Conservation (phyloP, 2,888 invertebrate genomes). For the Carabus problematicus region DNA sequence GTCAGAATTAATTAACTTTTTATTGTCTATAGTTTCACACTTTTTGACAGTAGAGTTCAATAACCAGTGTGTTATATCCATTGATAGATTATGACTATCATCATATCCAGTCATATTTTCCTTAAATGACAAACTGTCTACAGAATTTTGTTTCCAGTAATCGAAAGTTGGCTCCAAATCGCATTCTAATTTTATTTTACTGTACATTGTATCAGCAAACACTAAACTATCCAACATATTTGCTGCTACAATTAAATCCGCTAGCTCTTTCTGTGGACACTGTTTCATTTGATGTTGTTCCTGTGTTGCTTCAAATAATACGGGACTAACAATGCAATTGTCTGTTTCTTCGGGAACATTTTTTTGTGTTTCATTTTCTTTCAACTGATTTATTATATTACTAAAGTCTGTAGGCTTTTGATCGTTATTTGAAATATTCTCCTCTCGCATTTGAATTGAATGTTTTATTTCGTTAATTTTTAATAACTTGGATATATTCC, state of each 20-base stretch:
- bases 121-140: slow-evolving; percentile 57
- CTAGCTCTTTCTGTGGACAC: not conserved
- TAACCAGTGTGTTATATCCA: slow-evolving; percentile 55
- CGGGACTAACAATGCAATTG: not conserved
- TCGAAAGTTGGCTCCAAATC: slow-evolving; percentile 53
- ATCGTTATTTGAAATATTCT: slow-evolving; percentile 12
- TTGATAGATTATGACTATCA: slow-evolving; percentile 48
- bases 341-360: not conserved
- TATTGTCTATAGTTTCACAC: slow-evolving; percentile 29
- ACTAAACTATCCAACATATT: slow-evolving; percentile 49
- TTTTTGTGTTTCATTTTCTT: not conserved
- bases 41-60: slow-evolving; percentile 46
- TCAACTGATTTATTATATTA: not conserved
- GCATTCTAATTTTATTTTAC: slow-evolving; percentile 44
- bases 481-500: slow-evolving; percentile 52
- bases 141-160: slow-evolving; percentile 49
- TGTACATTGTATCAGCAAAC: slow-evolving; percentile 50
- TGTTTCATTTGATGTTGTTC: slow-evolving; percentile 9
- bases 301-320: not conserved
- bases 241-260: slow-evolving; percentile 37
- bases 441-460: not conserved
- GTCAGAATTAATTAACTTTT: slow-evolving; percentile 30
- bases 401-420: slow-evolving; percentile 23
- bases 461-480: not conserved
- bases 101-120: slow-evolving; percentile 54